Evolutionary conservation across 1,140 invertebrate genomes (phyloP).

Genomic region (Physella acuta): DNA sequence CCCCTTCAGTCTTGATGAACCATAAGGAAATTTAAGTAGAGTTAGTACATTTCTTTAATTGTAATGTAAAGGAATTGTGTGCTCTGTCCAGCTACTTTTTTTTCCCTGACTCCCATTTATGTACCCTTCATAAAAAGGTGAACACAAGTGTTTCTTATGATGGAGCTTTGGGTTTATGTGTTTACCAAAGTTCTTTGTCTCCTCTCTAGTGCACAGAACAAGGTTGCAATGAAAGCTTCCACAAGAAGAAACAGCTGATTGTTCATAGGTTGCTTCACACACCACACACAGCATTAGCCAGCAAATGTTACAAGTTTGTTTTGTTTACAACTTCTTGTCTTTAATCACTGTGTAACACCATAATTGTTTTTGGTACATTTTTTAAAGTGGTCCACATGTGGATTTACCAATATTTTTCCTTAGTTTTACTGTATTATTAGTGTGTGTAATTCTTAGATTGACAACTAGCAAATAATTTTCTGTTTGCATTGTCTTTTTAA

Average conservation of each 20-base stretch:
- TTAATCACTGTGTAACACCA: too few relatives aligned
- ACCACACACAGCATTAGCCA: neutral
- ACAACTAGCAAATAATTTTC: neutral
- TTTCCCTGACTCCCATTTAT: neutral
- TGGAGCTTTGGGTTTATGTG: neutral
- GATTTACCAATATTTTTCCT: neutral
- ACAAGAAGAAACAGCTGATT: slow-evolving; percentile 17
- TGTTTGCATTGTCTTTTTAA: neutral
- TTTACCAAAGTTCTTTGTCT: neutral
- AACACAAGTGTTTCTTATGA: neutral
- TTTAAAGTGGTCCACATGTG: neutral
- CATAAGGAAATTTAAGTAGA: too few relatives aligned
- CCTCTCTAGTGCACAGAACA: slow-evolving; percentile 9
- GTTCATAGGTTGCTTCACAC: neutral
- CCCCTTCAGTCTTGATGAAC: too few relatives aligned
- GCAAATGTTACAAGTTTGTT: slow-evolving; percentile 8
- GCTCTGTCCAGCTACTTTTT: neutral
- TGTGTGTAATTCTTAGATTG: neutral
- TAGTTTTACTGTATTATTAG: neutral
- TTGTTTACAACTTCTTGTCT: too few relatives aligned
- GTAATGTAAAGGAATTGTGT: neutral
- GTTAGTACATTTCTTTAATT: neutral
- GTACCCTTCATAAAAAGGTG: neutral
- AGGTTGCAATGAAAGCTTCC: slow-evolving; percentile 8
- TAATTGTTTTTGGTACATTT: neutral